phyloP scores from a whole-genome alignment of 2,888 invertebrate species.

The Nipponacmea schrenckii region DNA sequence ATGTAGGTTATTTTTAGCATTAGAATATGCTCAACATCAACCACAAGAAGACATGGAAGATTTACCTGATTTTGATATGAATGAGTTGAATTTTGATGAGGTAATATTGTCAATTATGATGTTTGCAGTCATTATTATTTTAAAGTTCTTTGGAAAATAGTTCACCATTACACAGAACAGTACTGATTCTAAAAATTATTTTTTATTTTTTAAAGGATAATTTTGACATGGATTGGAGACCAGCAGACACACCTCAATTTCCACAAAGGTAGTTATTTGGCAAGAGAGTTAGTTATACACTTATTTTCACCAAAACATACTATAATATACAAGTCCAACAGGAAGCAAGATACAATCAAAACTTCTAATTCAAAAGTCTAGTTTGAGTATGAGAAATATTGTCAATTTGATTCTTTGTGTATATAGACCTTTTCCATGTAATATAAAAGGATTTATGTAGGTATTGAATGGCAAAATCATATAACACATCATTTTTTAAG shows the following conservation, averaged over 20 bases:
- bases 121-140: no score
- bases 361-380: no score
- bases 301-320: no score
- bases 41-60: conserved; percentile 47
- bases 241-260: conserved; percentile 56
- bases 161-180: no score
- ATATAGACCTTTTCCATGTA: no score
- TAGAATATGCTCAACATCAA: conserved; percentile 50
- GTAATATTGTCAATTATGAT: conserved; percentile 26
- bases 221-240: conserved; percentile 58
- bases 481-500: conserved; percentile 31
- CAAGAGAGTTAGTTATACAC: no score
- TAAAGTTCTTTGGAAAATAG: no score
- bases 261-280: conserved; percentile 45
- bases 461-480: background rate
- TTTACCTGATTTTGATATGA: conserved; percentile 49
- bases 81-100: conserved; percentile 44
- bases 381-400: no score
- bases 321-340: no score
- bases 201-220: conserved; percentile 33
- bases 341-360: no score
- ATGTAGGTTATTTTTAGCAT: conserved; percentile 45
- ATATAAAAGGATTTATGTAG: background rate
- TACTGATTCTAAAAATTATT: no score
- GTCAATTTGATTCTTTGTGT: no score